Percentiles rank a stretch among this genome's conserved stretches.
Conservation (phyloP, 2,797 vertebrate genomes). For the Avahi laniger region DNA sequence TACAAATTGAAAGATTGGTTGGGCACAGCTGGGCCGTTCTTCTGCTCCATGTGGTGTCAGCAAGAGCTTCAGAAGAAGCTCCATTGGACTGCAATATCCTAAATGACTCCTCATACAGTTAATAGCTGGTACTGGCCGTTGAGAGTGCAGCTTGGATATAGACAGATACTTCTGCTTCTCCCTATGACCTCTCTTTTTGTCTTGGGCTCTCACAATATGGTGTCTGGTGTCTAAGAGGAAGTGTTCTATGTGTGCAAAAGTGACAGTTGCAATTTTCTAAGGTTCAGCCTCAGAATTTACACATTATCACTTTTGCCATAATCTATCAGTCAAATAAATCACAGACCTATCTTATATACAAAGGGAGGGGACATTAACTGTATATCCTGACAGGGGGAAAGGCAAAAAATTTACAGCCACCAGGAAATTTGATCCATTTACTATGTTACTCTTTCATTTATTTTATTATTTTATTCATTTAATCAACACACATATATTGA, state of each 20-base stretch:
- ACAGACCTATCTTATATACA: not conserved
- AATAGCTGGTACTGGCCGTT: fast-evolving
- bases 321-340: not conserved
- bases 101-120: not conserved
- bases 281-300: not conserved
- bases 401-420: not conserved
- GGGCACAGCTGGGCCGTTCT: not conserved
- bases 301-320: not conserved
- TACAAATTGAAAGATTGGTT: not conserved
- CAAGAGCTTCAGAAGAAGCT: not conserved
- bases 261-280: not conserved
- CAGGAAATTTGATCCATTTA: not conserved
- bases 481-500: not conserved
- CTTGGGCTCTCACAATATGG: not conserved
- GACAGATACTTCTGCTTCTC: not conserved
- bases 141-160: not conserved
- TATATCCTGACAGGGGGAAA: not conserved
- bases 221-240: not conserved
- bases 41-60: not conserved
- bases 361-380: not conserved
- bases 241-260: not conserved
- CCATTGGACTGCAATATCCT: not conserved
- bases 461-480: not conserved
- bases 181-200: not conserved
- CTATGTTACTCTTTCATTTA: not conserved